Percentiles rank a stretch among this genome's conserved stretches.
Evolutionary conservation across 2,113 vertebrate genomes (phyloP).

Genomic region (Chaenogobius annularis): DNA sequence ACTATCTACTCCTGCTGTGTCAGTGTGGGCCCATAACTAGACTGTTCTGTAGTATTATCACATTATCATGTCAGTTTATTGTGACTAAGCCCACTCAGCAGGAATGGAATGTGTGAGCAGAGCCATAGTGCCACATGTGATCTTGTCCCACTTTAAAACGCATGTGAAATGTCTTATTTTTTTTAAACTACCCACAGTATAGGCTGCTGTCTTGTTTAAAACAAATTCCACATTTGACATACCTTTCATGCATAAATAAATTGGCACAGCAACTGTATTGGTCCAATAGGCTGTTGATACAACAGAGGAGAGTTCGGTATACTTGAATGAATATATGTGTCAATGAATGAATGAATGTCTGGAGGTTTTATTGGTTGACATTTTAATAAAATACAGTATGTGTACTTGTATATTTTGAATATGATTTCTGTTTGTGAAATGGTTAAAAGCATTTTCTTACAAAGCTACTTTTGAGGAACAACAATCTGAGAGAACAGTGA

Average conservation of each 20-base stretch:
- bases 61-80: neutral
- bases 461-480: neutral
- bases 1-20: neutral
- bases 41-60: neutral
- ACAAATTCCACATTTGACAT: constrained; percentile 27
- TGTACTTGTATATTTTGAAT: neutral
- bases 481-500: neutral
- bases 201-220: constrained; percentile 16
- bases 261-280: constrained; percentile 40
- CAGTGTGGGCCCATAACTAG: neutral
- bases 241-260: constrained; percentile 32
- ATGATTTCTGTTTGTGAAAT: neutral
- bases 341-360: constrained; percentile 38
- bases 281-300: constrained; percentile 40
- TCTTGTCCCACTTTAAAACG: neutral
- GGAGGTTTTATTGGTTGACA: constrained; percentile 49
- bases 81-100: neutral
- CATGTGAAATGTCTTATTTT: constrained; percentile 10
- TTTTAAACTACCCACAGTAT: constrained; percentile 30
- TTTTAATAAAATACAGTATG: constrained; percentile 32
- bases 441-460: neutral
- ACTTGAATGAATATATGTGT: constrained; percentile 17
- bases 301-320: constrained; percentile 18
- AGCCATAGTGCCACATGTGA: neutral
- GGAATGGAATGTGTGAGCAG: constrained; percentile 20